A percentile compares a stretch with the other conserved stretches of the same genome.
These are phyloP conservation scores for Nomia melanderi DNA, from an alignment of 1,140 invertebrate genomes.

Conservation along the genomic window DNA sequence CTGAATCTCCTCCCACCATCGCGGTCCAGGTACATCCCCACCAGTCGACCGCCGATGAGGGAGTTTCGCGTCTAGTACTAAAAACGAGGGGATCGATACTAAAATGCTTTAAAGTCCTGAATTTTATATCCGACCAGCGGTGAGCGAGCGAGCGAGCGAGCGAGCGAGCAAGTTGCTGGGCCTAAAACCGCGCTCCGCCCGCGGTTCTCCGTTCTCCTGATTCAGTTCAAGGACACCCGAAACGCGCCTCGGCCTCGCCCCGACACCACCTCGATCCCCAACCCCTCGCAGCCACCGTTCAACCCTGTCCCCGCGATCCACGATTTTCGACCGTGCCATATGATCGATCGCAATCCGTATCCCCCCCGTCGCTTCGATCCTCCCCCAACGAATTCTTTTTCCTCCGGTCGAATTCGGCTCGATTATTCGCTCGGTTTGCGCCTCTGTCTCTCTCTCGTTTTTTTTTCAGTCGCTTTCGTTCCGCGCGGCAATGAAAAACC, in stretches of 20 bases:
- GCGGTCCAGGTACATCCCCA: slow-evolving; percentile 74
- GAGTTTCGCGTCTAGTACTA: slow-evolving; percentile 78
- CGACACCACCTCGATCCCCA: neutral
- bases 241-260: neutral
- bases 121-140: slow-evolving; percentile 77
- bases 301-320: neutral
- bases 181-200: slow-evolving; percentile 30
- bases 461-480: neutral
- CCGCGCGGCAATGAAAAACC: neutral
- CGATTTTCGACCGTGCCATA: neutral
- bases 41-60: slow-evolving; percentile 69
- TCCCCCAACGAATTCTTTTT: too few species aligned
- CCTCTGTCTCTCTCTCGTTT: too few species aligned
- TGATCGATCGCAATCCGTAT: too few species aligned
- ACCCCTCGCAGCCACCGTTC: neutral
- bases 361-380: too few species aligned
- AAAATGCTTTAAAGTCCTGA: slow-evolving; percentile 81
- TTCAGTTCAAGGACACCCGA: slow-evolving; percentile 25
- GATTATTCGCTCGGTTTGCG: neutral
- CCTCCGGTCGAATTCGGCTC: too few species aligned
- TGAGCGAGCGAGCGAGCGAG: too few species aligned
- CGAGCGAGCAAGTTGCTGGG: slow-evolving; percentile 7
- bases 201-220: neutral
- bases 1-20: slow-evolving; percentile 76
- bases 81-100: slow-evolving; percentile 81